Conservation (phyloP, 2,888 invertebrate species). For the Eupsilia transversa region DNA sequence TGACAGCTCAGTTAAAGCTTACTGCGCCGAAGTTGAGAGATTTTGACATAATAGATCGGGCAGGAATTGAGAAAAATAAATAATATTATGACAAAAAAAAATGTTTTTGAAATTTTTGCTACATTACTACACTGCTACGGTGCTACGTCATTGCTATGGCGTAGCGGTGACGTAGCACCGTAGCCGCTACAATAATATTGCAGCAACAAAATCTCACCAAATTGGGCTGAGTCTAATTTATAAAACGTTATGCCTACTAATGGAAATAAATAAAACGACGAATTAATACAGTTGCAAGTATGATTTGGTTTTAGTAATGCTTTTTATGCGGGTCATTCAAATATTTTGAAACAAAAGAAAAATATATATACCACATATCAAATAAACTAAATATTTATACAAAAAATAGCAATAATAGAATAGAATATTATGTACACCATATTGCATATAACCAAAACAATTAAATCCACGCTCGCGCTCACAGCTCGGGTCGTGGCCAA, state of each 20-base stretch:
- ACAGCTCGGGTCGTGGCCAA: slow-evolving; percentile 31
- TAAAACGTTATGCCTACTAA: neutral
- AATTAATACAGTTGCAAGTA: too few species aligned
- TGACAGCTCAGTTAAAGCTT: too few species aligned
- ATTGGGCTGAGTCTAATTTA: neutral
- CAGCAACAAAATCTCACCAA: neutral
- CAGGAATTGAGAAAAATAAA: too few species aligned
- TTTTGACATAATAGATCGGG: too few species aligned
- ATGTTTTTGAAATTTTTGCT: neutral
- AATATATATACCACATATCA: too few species aligned
- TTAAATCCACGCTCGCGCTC: slow-evolving; percentile 38
- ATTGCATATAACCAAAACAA: too few species aligned
- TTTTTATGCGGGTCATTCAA: neutral
- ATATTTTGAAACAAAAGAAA: too few species aligned
- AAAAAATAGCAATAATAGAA: too few species aligned
- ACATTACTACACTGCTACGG: neutral
- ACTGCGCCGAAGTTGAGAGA: too few species aligned
- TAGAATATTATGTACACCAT: too few species aligned
- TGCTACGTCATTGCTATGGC: neutral
- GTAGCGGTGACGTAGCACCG: neutral
- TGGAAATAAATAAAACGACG: too few species aligned
- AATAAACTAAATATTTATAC: too few species aligned
- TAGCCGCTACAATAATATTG: neutral
- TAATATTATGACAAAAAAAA: neutral
- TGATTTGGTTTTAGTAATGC: neutral